Base-by-base conservation (phyloP, 2,888 invertebrate species). In the Caradrina clavipalpis region DNA sequence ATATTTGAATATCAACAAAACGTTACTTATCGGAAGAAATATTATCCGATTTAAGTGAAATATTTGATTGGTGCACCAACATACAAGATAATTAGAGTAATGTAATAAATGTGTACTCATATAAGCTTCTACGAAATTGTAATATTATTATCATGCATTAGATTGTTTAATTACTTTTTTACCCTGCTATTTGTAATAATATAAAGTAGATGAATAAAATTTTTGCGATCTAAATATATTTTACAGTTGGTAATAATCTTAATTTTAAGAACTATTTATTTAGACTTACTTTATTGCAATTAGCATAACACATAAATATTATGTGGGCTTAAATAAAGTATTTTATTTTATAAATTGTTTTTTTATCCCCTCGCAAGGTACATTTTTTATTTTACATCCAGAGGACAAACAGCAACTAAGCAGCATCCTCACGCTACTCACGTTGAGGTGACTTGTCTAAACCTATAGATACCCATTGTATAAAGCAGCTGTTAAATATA, bases 291-390 rank as follows among this genome's bases (percentile, higher is more conserved):
- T 86, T 89, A 91, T 87, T 89, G 89, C 90, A 89, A 87, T 90
- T 91, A 94, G 90, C 84, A 81, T 88, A 87, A 89, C 88, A 88
- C 87, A 88, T 91, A 91, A 89, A 60, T 85, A 87, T 86, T 89
- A 93, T 94, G 92, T 94, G 92, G 90, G 95, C 95, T 95, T 96
- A 94, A 85, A 94, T 95, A 95, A 95, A 95, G 87, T 95, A 96
- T 95, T 95, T 95, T 96, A 95, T 94, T 92, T 90, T 91, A 92
- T 76, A 65, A 71, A 60, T 45, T 45, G 67, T 78, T 62, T 61
- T 57, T 54, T 50, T 45, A 21, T 31, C 31, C 15, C 11, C 19
- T 6, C n/a, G 2, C 8, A 10, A 19, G 21, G 4, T 69, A 21
- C 13, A 11, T 21, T 49, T 0, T 15, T 59, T 39, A 21, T 31